Evolutionary conservation across 2,888 invertebrate species (phyloP), one percentile per base, ranked within the genome.

Genomic region (Drosophila subquinaria): DNA sequence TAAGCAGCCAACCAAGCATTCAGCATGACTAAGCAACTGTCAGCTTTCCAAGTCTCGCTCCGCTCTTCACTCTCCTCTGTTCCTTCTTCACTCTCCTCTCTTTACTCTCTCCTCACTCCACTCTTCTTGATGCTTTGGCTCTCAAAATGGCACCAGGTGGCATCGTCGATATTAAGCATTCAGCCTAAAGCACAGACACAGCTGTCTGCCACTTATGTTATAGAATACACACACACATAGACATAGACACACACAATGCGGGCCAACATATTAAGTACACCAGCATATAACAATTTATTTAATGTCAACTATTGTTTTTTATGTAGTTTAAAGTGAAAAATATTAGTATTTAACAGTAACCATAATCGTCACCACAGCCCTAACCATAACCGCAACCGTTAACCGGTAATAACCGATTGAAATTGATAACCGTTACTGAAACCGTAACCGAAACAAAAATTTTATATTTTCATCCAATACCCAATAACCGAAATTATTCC

Each of bases 1-100:
- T 1, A 27, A 27, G 6, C 56, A 65, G 27, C 30, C 61, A 72
- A 65, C 52, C 27, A 27, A 27, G 27, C 56, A 65, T 63, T 65
- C 57, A 65, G 51, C 79, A 74, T 76, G 76, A 79, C 79, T 65
- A 56, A 62, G 69, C 76, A 65, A 35, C 62, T 73, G 65, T 57
- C 78, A 76, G 56, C 52, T 38, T 40, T 57, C 23, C 35, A 43
- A 55, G 45, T 55, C 64, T 47, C 53, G 33, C 15, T 15, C 23
- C 23, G 23, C 27, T 27, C 27, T 27, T 3, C 27, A 17, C 51
- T 45, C 40, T 56, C 35, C 3, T 4, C 33, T 43, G n/a, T n/a
- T n/a, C n/a, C n/a, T n/a, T n/a, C n/a, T n/a, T n/a, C n/a, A n/a
- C 27, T 10, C 17, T n/a, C 15, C 51, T 45, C 40, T 6, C 33